These are phyloP conservation scores for Julus scanicus DNA, from an alignment of 2,888 invertebrate species.

Conservation along the genomic window DNA sequence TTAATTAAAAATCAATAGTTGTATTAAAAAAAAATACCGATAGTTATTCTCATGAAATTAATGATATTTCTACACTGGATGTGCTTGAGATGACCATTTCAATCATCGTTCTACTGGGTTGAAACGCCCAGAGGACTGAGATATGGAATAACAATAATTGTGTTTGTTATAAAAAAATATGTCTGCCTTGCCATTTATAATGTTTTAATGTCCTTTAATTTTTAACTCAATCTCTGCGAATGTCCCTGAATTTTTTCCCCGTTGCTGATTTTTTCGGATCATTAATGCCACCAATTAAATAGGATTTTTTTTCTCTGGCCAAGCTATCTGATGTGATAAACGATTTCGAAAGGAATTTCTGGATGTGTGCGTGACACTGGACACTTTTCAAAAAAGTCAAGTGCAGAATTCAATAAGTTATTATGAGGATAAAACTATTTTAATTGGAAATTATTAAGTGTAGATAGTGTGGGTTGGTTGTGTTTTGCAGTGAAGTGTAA, in stretches of 20 bases:
- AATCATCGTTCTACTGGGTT: background rate
- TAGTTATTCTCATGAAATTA: background rate
- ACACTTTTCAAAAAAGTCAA: background rate
- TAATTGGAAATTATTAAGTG: background rate
- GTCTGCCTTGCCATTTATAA: background rate
- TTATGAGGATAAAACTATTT: background rate
- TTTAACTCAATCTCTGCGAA: background rate
- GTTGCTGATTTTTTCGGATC: conserved; percentile 1
- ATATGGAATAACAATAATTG: background rate
- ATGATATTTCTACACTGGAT: background rate
- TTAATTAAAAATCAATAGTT: background rate
- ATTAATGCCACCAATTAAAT: conserved; percentile 1
- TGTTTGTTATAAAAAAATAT: background rate
- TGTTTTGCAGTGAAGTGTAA: background rate
- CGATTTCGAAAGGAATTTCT: background rate
- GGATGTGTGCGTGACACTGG: background rate
- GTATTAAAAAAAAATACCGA: background rate
- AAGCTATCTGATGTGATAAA: background rate
- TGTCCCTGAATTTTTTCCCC: background rate
- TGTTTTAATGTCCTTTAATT: background rate
- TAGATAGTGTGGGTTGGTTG: background rate
- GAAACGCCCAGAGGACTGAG: background rate
- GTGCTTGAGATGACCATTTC: background rate
- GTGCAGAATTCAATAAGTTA: conserved; percentile 1
- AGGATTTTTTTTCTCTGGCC: background rate